Evolutionary conservation across 2,888 invertebrate genomes (phyloP).

Genomic region (Clanis bilineata): DNA sequence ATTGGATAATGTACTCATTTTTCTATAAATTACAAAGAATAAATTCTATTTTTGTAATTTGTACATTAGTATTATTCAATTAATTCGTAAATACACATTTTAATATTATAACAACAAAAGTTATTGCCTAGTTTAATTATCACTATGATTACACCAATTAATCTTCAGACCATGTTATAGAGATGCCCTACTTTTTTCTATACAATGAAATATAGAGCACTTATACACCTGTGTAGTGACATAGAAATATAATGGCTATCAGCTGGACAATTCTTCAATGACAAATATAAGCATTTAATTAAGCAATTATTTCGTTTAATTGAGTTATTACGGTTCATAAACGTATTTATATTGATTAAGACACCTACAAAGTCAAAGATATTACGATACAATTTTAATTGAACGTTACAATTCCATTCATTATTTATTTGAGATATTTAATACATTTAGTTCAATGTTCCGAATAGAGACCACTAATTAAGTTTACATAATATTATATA

Average conservation of each 20-base stretch:
- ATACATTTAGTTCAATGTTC: not conserved
- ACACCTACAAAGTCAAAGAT: not conserved
- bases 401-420: not conserved
- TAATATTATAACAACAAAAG: too few relatives aligned
- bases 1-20: too few relatives aligned
- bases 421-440: not conserved
- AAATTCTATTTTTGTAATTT: too few relatives aligned
- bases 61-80: too few relatives aligned
- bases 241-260: not conserved
- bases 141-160: not conserved
- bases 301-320: not conserved
- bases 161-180: not conserved
- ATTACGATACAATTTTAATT: not conserved
- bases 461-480: not conserved
- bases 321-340: slow-evolving; percentile 1
- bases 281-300: not conserved
- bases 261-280: not conserved
- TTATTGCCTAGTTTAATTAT: not conserved
- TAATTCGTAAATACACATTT: too few relatives aligned
- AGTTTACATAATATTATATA: not conserved
- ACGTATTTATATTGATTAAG: slow-evolving; percentile 7
- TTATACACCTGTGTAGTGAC: not conserved
- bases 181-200: not conserved
- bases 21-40: too few relatives aligned
- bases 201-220: not conserved